Percentiles rank a stretch among this genome's conserved stretches.
Conservation (phyloP, 2,797 vertebrate species). For the Thaleichthys pacificus region DNA sequence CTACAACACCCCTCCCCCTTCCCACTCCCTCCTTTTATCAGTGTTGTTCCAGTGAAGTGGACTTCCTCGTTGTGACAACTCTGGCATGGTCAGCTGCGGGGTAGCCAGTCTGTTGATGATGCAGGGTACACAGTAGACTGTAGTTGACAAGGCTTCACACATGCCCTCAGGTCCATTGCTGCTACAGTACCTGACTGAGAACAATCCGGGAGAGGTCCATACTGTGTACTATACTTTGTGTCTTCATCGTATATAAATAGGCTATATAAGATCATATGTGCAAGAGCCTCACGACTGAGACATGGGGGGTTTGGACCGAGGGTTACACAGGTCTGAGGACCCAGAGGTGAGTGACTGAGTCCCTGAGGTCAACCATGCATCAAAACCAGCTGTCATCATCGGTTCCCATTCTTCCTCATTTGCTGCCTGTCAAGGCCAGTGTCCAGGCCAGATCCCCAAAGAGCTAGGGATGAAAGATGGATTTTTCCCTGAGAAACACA, state of each 20-base stretch:
- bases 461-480: conserved; percentile 18
- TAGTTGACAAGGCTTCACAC: conserved; percentile 38
- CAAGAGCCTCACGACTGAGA: too few species aligned
- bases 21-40: conserved; percentile 65
- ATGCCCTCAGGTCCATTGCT: background rate
- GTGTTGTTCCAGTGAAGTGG: conserved; percentile 75
- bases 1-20: conserved; percentile 33
- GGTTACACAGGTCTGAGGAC: conserved; percentile 3
- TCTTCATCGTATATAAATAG: too few species aligned
- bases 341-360: conserved; percentile 27
- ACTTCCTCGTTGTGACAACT: conserved; percentile 73
- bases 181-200: conserved; percentile 2
- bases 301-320: too few species aligned
- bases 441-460: conserved; percentile 28
- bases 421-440: conserved; percentile 51
- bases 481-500: conserved; percentile 23
- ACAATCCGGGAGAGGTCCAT: conserved; percentile 2
- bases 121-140: conserved; percentile 42
- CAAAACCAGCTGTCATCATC: conserved; percentile 45
- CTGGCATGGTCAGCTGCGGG: conserved; percentile 54
- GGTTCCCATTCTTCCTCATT: conserved; percentile 55
- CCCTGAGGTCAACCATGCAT: conserved; percentile 27
- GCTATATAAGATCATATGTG: too few species aligned
- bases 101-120: conserved; percentile 58
- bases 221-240: too few species aligned